phyloP scores from a whole-genome alignment of 2,113 vertebrate genomes.

The Excalfactoria chinensis region DNA sequence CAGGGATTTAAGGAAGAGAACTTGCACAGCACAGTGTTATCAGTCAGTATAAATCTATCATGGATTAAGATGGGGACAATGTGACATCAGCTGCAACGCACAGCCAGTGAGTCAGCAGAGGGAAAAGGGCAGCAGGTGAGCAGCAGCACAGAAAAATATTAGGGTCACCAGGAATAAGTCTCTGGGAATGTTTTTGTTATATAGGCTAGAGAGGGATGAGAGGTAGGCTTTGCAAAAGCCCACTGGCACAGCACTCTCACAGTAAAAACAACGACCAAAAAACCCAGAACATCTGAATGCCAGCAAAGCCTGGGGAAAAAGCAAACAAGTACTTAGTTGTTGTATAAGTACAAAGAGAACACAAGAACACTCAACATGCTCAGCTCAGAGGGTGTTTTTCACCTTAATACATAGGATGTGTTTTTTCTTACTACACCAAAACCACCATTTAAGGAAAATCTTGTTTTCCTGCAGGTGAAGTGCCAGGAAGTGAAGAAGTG shows the following conservation, averaged over 20 bases:
- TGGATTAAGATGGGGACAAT: not conserved
- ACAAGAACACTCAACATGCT: not conserved
- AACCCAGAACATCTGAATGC: not conserved
- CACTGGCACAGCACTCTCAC: not conserved
- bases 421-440: not conserved
- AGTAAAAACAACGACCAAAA: not conserved
- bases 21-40: not conserved
- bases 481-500: conserved; percentile 54
- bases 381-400: not conserved
- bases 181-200: not conserved
- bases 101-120: conserved; percentile 2
- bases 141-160: not conserved
- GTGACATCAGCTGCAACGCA: not conserved
- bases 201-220: not conserved
- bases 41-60: not conserved
- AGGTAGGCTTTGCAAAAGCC: not conserved
- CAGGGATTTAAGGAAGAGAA: conserved; percentile 14
- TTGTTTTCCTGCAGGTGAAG: conserved; percentile 38
- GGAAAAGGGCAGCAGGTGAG: conserved; percentile 1
- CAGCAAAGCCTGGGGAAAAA: conserved; percentile 14
- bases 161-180: not conserved
- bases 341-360: not conserved
- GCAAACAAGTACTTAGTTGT: not conserved
- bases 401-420: not conserved
- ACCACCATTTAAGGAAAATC: not conserved